A percentile compares a stretch with the other conserved stretches of the same genome.
Conservation (phyloP, 2,113 vertebrate species). For the Heterochromis multidens region DNA sequence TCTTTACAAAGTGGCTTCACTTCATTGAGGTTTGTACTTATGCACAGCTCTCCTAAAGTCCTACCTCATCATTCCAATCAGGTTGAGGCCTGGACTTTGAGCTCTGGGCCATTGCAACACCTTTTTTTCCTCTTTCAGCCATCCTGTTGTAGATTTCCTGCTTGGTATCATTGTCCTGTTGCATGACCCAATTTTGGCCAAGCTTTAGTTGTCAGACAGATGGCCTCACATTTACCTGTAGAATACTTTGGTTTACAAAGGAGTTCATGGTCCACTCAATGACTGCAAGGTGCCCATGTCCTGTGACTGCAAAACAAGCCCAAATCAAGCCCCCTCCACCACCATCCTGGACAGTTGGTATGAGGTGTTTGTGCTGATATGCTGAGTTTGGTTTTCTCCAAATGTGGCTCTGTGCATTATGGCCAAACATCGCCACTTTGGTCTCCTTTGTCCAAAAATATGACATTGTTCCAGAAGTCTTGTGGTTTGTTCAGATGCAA, state of each 20-base stretch:
- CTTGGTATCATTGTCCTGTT: neutral
- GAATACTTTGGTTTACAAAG: neutral
- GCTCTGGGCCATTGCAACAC: neutral
- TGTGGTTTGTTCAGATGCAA: neutral
- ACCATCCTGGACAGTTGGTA: neutral
- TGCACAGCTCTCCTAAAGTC: neutral
- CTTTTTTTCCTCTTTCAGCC: neutral
- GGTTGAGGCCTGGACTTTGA: neutral
- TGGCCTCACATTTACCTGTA: neutral
- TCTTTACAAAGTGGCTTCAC: neutral
- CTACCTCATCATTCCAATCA: neutral
- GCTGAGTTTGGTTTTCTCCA: neutral
- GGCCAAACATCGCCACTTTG: neutral
- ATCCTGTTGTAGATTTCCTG: neutral
- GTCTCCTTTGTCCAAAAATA: neutral
- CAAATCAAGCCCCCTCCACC: neutral
- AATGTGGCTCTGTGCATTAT: neutral
- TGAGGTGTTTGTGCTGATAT: neutral
- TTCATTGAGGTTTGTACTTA: neutral
- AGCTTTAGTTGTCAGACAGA: neutral
- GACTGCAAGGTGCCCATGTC: neutral
- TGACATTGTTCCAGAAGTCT: too few relatives aligned
- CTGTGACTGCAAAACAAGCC: neutral
- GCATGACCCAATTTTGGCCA: neutral
- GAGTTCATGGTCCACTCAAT: rapidly evolving